A percentile compares a stretch with the other conserved stretches of the same genome.
Evolutionary conservation across 2,797 vertebrate genomes (phyloP).

Genomic region (Manis pentadactyla): DNA sequence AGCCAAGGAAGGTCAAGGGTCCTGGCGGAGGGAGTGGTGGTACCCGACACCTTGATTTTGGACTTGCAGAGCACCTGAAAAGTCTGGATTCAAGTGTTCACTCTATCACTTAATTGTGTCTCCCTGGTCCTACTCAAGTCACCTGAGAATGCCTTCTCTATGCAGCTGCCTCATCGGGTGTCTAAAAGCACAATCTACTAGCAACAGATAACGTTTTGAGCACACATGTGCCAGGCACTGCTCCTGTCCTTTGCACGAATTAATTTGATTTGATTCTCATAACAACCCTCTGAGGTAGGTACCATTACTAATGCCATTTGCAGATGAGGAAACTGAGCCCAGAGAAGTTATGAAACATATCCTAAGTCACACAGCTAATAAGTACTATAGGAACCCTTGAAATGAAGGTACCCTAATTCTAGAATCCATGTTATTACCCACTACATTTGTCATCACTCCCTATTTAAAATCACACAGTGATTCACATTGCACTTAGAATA

Average conservation of each 20-base stretch:
- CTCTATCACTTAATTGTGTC: rapidly evolving
- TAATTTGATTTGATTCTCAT: neutral
- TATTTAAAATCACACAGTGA: neutral
- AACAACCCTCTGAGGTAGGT: neutral
- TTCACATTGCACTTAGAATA: neutral
- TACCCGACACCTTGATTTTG: neutral
- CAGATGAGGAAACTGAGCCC: neutral
- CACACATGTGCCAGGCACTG: neutral
- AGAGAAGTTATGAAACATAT: neutral
- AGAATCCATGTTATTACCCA: neutral
- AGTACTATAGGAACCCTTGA: neutral
- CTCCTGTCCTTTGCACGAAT: neutral
- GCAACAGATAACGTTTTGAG: neutral
- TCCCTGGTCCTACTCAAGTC: neutral
- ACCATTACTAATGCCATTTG: neutral
- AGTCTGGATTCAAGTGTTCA: neutral
- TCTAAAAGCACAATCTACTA: neutral
- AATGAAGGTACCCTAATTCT: neutral
- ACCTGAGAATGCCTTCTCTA: neutral
- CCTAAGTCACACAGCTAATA: neutral
- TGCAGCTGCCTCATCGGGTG: rapidly evolving
- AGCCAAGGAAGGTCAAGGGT: neutral
- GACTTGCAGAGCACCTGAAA: rapidly evolving
- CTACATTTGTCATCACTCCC: neutral
- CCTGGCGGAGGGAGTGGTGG: rapidly evolving